Percentiles rank a stretch among this genome's conserved stretches.
Evolutionary conservation across 2,888 invertebrate genomes (phyloP).

Genomic region (Lepidocyrtoides sp.): DNA sequence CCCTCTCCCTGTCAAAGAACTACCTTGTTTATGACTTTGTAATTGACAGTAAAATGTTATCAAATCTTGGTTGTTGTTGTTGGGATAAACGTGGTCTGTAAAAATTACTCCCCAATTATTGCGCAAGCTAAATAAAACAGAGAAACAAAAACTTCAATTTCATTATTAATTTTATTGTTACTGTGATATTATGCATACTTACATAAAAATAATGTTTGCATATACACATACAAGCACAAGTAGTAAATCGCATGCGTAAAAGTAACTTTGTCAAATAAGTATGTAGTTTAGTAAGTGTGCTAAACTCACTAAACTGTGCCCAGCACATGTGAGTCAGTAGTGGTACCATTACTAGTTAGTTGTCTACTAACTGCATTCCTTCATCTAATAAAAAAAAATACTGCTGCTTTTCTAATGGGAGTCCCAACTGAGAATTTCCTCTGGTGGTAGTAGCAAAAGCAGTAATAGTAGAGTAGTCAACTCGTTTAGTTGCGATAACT

Average conservation of each 20-base stretch:
- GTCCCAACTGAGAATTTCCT: conserved; percentile 73
- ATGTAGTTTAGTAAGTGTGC: conserved; percentile 65
- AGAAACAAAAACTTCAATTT: conserved; percentile 67
- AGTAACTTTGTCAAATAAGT: conserved; percentile 70
- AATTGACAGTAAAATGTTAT: conserved; percentile 82
- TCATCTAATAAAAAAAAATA: conserved; percentile 65
- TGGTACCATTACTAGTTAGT: background rate
- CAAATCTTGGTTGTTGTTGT: conserved; percentile 63
- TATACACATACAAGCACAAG: background rate
- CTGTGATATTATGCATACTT: conserved; percentile 6
- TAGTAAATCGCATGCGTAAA: background rate
- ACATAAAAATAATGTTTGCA: conserved; percentile 11
- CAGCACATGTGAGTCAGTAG: conserved; percentile 5
- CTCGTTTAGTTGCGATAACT: conserved; percentile 44
- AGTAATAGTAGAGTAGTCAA: too few relatives aligned
- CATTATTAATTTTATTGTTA: conserved; percentile 35
- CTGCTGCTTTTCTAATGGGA: conserved; percentile 68
- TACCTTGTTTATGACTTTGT: conserved; percentile 78
- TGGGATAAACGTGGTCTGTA: conserved; percentile 73
- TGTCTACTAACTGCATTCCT: conserved; percentile 27
- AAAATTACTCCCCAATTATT: conserved; percentile 58
- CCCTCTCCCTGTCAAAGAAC: conserved; percentile 32
- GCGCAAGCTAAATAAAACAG: conserved; percentile 40
- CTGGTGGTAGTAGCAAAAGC: too few relatives aligned
- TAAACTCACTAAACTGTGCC: conserved; percentile 10